Base-by-base conservation (phyloP, 2,888 invertebrate species). In the Phyllotreta cruciferae region DNA sequence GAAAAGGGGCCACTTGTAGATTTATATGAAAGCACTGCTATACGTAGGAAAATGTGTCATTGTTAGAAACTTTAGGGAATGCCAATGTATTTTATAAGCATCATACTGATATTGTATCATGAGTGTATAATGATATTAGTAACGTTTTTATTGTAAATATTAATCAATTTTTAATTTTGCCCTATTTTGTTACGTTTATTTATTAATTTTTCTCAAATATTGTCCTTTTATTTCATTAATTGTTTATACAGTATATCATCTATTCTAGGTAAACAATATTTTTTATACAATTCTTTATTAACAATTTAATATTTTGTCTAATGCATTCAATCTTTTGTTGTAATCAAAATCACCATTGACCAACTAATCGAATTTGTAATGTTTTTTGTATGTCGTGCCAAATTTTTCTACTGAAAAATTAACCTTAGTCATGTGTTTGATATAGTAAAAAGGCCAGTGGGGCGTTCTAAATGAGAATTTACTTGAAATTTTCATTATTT, bases 1-100 rank as follows among this genome's bases (percentile, higher is more conserved):
- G 53, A 52, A 60, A 52, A 52, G 60, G 60, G 53, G 60, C 60
- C 60, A 60, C 60, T 52, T 52, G 44, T 58, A 58, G 58, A 42
- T 58, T 60, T 60, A 52, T 52, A 60, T 37, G 5, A 44, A 60
- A 44, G 60, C 60, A 60, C 60, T 60, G 52, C 52, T 60, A 41
- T 50, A 39, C 50, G 41, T 50, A 58, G 41, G 52, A 11, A 47
- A 9, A 52, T 11, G 36, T 52, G 60, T 60, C 60, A 47, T 47
- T 58, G 50, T 58, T 60, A 60, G 38, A 37, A 50, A 34, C 44
- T 57, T 39, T 47, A 41, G 52, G 41, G 35, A 35, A 13, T 52
- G 35, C 52, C 36, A 37, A 44, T n/a, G 44, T 57, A 42, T 58
- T 58, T 58, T 52, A 42, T 58, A 58, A 58, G 41, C 13, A 42